Base-by-base conservation (phyloP, 1,140 invertebrate species). In the Ctenoplectra terminalis region DNA sequence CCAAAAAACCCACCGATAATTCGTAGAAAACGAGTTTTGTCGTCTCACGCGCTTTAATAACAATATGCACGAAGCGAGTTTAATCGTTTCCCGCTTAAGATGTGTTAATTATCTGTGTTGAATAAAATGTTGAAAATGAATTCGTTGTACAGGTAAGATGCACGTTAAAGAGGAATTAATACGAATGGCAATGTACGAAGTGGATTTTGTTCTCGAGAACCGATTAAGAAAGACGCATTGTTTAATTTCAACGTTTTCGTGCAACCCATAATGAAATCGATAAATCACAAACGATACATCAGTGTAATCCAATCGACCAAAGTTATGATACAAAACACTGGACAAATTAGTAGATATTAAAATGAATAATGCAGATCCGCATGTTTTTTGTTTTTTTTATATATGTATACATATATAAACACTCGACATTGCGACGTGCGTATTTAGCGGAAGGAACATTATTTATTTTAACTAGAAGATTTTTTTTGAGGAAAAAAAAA, bases 281-380 rank as follows among this genome's bases (percentile, higher is more conserved):
- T 40, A 13, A 40, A 40, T 67, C 15, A 46, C 17, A 29, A 67
- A 13, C 64, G 15, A 29, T 20, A 67, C 26, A 40, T 17, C 31
- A 20, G n/a, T 20, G n/a, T 43, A 43, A 40, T 66, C 37, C 63
- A 66, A 43, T 66, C 37, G 63, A 66, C 37, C 63, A 66, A 66
- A 37, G 37, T 66, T 26, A 43, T 15, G 63, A 43, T 26, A 43
- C 23, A 15, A 61, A 66, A 11, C 7, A 5, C 7, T 66, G 63
- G n/a, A 66, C 34, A 40, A 63, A n/a, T 63, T 37, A n/a, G 34
- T 43, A 66, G n/a, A n/a, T 66, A 26, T 66, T 43, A 26, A 43
- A 66, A 9, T 6, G 37, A 43, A 66, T 40, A 26, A 66, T 15
- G 6, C 37, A 17, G 8, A 26, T 43, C 23, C 23, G 37, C 7